Conservation (phyloP, 1,140 invertebrate species). For the Eueides isabella region DNA sequence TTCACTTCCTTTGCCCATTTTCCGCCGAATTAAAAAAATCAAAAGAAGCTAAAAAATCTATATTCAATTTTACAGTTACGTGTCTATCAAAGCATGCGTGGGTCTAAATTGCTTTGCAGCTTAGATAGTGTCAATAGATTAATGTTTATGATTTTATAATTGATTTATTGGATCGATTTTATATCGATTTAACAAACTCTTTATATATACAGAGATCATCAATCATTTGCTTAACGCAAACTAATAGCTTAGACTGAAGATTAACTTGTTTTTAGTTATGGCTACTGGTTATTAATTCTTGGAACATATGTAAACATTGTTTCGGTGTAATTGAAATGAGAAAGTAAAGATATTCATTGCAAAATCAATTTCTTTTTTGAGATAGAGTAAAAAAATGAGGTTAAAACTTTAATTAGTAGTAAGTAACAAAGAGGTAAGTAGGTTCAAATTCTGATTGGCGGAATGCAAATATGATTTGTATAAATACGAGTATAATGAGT, state of each 20-base stretch:
- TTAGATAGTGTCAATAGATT: constrained; percentile 15
- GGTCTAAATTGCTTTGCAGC: neutral
- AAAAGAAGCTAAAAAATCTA: neutral
- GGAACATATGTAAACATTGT: neutral
- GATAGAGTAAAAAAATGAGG: too few species aligned
- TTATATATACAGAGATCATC: neutral
- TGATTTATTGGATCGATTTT: constrained; percentile 18
- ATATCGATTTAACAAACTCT: neutral
- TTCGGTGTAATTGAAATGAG: neutral
- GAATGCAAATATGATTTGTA: too few species aligned
- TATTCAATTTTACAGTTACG: neutral
- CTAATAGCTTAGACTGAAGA: neutral
- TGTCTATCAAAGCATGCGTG: neutral
- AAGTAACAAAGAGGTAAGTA: too few species aligned
- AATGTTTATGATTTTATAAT: constrained; percentile 14
- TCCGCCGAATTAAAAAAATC: too few species aligned
- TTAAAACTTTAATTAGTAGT: too few species aligned
- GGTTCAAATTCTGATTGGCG: too few species aligned
- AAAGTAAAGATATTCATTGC: neutral
- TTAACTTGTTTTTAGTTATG: constrained; percentile 8
- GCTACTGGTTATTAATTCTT: neutral
- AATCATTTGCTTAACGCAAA: constrained; percentile 8
- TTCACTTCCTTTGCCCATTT: too few species aligned
- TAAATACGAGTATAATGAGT: too few species aligned
- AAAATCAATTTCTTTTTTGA: neutral